These are phyloP conservation scores for Acanthaster planci DNA, from an alignment of 35 echinoderm and acorn worm genomes.

Conservation along the genomic window DNA sequence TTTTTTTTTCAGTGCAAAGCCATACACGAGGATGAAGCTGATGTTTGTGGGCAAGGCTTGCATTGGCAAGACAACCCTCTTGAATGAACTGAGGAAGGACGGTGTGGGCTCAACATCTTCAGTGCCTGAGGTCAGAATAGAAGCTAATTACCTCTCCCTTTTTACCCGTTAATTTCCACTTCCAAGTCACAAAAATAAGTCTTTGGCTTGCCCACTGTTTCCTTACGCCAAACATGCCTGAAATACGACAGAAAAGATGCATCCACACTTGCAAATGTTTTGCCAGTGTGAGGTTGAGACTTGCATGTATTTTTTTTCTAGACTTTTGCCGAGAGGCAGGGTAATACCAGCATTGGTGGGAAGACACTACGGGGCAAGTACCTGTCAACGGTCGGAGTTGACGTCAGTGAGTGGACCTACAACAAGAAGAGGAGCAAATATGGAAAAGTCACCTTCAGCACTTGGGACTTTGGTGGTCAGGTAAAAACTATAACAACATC, in stretches of 20 bases:
- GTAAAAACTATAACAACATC: constrained; percentile 40
- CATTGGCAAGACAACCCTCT: constrained; percentile 92
- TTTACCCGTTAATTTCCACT: too few relatives aligned
- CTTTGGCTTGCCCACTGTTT: too few relatives aligned
- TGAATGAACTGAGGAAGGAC: constrained; percentile 92
- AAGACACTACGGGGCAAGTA: constrained; percentile 88
- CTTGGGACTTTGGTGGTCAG: constrained; percentile 99
- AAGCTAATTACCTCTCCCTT: too few relatives aligned
- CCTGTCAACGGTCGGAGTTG: constrained; percentile 92
- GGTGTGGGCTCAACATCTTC: constrained; percentile 47
- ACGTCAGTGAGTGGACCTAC: constrained; percentile 91
- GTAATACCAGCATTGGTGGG: constrained; percentile 75
- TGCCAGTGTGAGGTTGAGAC: background rate
- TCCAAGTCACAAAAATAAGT: too few relatives aligned
- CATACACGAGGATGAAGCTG: constrained; percentile 93
- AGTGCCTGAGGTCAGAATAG: background rate
- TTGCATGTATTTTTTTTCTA: constrained; percentile 11
- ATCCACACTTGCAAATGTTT: background rate
- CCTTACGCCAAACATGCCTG: too few relatives aligned
- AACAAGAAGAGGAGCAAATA: constrained; percentile 74
- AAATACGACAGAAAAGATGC: too few relatives aligned
- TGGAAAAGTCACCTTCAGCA: constrained; percentile 94
- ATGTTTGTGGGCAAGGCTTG: constrained; percentile 94
- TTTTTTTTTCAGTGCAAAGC: constrained; percentile 74
- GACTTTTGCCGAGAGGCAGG: constrained; percentile 87